Evolutionary conservation across 2,797 vertebrate genomes (phyloP), one percentile per base, ranked within the genome.

Genomic region (Sphaeramia orbicularis): DNA sequence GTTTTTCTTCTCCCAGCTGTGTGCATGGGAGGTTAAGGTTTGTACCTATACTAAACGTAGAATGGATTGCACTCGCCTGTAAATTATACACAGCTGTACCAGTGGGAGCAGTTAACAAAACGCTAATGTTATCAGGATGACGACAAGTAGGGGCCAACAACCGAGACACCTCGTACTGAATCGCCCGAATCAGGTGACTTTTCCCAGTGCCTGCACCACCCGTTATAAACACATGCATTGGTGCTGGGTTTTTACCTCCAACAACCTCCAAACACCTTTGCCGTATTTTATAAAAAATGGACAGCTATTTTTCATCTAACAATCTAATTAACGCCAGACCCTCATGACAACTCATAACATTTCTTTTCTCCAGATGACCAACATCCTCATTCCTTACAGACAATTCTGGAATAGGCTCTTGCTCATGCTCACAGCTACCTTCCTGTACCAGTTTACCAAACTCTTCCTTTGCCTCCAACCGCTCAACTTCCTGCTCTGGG

Each of bases 1-100:
- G 18, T 2, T 74, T 70, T 2, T 81, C 65, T 13, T 78, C 65
- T 5, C 63, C 52, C 2, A 76, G 36, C 30, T 78, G 64, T 2
- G 43, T 36, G 21, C 64, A 76, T 1, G 72, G 72, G 24, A 81
- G 10, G 0, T 7, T 6, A 0, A 16, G 8, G 64, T 18, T n/a
- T 8, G 65, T n/a, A n/a, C n/a, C n/a, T n/a, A n/a, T n/a, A n/a
- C 4, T 16, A 43, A 37, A 72, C 76, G 3, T 43, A 10, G 63
- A 62, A 1, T 78, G 67, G 4, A 74, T 76, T 9, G 57, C 0
- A 4, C 63, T n/a, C n/a, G n/a, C n/a, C 63, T 14, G 37, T 11
- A 1, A 83, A 14, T 80, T 69, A 10, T 60, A 81, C 0, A 65
- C 71, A 1, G 56, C 57, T 2, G 79, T 74, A 7, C 77, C 77